Evolutionary conservation across 2,888 invertebrate genomes (phyloP), one percentile per base, ranked within the genome.

Genomic region (Eledona agricola): DNA sequence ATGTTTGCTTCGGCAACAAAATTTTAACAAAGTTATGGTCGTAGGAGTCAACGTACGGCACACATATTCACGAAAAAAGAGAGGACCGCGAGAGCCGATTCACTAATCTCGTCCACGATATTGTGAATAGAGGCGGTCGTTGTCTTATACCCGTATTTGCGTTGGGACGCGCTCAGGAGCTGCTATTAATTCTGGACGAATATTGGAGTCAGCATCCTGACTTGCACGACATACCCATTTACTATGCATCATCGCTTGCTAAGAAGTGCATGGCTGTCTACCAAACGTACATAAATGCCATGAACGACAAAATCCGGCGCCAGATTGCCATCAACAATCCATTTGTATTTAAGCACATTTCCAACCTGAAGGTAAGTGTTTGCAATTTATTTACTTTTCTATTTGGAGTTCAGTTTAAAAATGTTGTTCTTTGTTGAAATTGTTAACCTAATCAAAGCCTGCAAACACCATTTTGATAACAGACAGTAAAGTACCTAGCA

Each of bases 221-320:
- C 77, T 80, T 99, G 4, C 98, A 99, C 65, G 97, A 98, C 76
- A 93, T 98, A 66, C 99, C 99, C 0, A 97, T 99, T 63, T 99
- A 99, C 79, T 99, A 99, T 80, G 99, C 99, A 4, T 98, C 97
- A 0, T 96, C 98, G 0, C 80, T 99, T 57, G 99, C 99, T 31
- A 99, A 99, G 79, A 99, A 99, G 76, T 99, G 99, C 73, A 99
- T 99, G 98, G 93, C 96, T 47, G 99, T 99, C 1, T 99, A 99
- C 80, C 99, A 99, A 79, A 99, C 99, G 0, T 99, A 97, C 76
- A 90, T 99, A 1, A 97, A 97, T 78, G 97, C 98, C 0, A 99
- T 99, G 99, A 99, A 99, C 77, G 96, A 98, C 69, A 88, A 89
- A 72, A 99, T 99, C 62, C 85, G 92, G 6, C 79, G 96, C 1